Percentiles rank a stretch among this genome's conserved stretches.
phyloP scores from a whole-genome alignment of 2,797 vertebrate genomes.

The Lagocephalus sceleratus region DNA sequence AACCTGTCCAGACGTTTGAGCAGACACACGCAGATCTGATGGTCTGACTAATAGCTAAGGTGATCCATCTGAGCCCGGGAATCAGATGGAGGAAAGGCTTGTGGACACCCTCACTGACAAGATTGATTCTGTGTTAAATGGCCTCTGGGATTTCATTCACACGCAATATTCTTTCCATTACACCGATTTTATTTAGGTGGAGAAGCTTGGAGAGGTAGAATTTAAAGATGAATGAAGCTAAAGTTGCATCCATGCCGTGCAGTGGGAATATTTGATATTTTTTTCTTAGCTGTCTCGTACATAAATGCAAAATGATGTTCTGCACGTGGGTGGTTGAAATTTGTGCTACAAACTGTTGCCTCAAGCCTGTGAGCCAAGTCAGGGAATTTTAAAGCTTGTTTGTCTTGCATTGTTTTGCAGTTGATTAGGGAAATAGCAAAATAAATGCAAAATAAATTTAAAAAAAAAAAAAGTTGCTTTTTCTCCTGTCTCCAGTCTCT shows the following conservation, averaged over 20 bases:
- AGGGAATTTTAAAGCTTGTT: no score
- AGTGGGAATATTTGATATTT: conserved; percentile 9
- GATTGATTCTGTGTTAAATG: conserved; percentile 43
- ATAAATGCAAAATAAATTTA: no score
- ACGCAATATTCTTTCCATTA: conserved; percentile 38
- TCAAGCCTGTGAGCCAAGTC: not conserved
- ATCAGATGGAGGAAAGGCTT: conserved; percentile 30
- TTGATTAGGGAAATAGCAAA: no score
- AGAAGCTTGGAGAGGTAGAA: conserved; percentile 7
- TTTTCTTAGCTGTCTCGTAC: not conserved
- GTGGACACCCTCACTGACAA: conserved; percentile 13
- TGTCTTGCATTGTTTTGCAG: no score
- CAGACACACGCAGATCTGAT: conserved; percentile 37
- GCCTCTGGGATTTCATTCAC: conserved; percentile 28
- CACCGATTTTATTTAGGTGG: conserved; percentile 30
- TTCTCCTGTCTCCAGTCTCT: no score
- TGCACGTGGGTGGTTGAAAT: no score
- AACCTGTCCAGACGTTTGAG: conserved; percentile 42
- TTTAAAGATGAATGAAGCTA: conserved; percentile 8
- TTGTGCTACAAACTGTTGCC: conserved; percentile 3
- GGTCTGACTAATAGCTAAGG: conserved; percentile 51
- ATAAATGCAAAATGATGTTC: no score
- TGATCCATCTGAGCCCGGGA: conserved; percentile 38
- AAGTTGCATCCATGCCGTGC: conserved; percentile 2
- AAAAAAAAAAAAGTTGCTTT: no score